These are phyloP conservation scores for Polyergus mexicanus DNA, from an alignment of 1,140 invertebrate species.

Conservation along the genomic window DNA sequence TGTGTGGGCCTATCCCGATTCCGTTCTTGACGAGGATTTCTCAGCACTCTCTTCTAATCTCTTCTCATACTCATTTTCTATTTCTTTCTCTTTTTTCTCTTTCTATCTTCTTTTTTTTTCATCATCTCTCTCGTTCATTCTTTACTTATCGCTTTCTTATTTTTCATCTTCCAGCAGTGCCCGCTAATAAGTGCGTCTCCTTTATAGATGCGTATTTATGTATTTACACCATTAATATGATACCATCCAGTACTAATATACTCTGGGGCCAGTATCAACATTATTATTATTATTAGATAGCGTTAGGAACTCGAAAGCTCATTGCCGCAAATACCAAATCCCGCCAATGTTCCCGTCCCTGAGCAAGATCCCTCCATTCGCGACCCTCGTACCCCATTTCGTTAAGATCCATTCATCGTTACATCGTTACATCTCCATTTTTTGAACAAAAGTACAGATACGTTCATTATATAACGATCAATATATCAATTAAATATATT, in stretches of 20 bases:
- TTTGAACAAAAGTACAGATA: no score
- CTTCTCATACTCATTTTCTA: slow-evolving; percentile 7
- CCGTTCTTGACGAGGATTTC: slow-evolving; percentile 81
- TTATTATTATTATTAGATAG: no score
- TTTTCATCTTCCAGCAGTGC: slow-evolving; percentile 65
- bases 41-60: slow-evolving; percentile 67
- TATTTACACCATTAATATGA: slow-evolving; percentile 81
- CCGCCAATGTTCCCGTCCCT: no score
- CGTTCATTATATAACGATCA: no score
- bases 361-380: no score
- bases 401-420: no score
- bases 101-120: background rate
- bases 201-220: slow-evolving; percentile 63
- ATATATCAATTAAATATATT: no score
- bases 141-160: slow-evolving; percentile 64
- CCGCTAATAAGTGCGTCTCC: slow-evolving; percentile 80
- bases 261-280: slow-evolving; percentile 56
- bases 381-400: no score
- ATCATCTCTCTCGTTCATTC: slow-evolving; percentile 46
- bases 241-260: slow-evolving; percentile 66
- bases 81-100: background rate
- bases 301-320: no score
- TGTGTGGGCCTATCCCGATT: slow-evolving; percentile 82
- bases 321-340: no score
- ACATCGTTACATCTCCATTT: no score